Percentiles rank a stretch among this genome's conserved stretches.
Conservation (phyloP, 2,113 vertebrate species). For the Protomyctophum bolini region DNA sequence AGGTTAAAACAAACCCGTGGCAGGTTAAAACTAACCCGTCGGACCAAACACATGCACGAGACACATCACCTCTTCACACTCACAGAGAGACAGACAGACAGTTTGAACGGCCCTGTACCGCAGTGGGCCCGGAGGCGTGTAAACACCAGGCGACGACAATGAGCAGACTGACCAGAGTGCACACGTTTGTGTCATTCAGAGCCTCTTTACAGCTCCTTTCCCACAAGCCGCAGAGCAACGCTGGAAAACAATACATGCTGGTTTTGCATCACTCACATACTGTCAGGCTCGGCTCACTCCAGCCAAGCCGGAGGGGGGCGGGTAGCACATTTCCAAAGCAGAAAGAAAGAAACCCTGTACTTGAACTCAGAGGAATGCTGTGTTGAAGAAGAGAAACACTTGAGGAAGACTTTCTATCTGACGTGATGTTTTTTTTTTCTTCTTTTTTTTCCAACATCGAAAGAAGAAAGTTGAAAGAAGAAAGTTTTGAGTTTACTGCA, state of each 20-base stretch:
- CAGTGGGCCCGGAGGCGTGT: constrained; percentile 59
- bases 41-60: constrained; percentile 5
- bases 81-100: constrained; percentile 3
- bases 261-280: constrained; percentile 48
- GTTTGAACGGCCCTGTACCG: constrained; percentile 55
- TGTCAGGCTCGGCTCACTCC: constrained; percentile 36
- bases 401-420: constrained; percentile 15
- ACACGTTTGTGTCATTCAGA: constrained; percentile 68
- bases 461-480: too few species aligned
- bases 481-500: too few species aligned
- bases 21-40: too few species aligned
- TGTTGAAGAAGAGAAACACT: constrained; percentile 24
- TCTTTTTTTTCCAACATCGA: too few species aligned
- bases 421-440: too few species aligned
- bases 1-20: too few species aligned
- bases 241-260: constrained; percentile 55
- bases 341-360: constrained; percentile 5
- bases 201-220: constrained; percentile 61
- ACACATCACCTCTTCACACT: constrained; percentile 71
- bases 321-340: constrained; percentile 27
- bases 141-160: constrained; percentile 69
- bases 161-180: constrained; percentile 66
- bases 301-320: constrained; percentile 20
- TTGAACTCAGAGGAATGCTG: constrained; percentile 50
- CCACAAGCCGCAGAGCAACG: constrained; percentile 63